Conservation (phyloP, 2,113 vertebrate genomes). For the Vidua macroura region DNA sequence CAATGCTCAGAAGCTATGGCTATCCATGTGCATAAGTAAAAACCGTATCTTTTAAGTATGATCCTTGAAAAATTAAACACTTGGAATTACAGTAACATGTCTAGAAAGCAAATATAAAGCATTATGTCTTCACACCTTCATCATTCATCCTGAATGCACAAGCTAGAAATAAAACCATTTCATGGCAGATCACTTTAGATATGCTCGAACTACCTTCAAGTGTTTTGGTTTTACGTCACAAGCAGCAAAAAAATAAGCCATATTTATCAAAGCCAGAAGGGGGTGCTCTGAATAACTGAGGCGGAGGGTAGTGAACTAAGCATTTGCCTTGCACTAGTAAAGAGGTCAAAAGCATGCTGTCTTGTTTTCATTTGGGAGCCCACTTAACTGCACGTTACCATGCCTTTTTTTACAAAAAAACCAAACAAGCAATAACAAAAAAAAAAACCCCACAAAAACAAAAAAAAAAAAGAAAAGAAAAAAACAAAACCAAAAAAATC, state of each 20-base stretch:
- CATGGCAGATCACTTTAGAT: not conserved
- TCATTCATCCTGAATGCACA: not conserved
- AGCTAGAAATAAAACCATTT: not conserved
- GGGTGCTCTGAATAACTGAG: conserved; percentile 25
- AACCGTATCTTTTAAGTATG: fast-evolving
- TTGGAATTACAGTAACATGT: not conserved
- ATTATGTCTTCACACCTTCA: not conserved
- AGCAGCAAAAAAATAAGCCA: not conserved
- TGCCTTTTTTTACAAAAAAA: not conserved
- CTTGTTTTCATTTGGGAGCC: not conserved
- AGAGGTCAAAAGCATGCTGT: not conserved
- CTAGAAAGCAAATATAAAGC: not conserved
- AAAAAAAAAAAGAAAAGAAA: not conserved
- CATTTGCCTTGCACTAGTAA: not conserved
- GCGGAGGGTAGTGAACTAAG: not conserved
- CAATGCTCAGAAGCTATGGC: not conserved
- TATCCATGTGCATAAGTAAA: not conserved
- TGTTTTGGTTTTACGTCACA: not conserved
- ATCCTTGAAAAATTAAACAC: not conserved
- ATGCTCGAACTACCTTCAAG: not conserved
- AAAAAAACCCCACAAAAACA: too few species aligned
- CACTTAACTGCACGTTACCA: not conserved
- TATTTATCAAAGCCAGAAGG: conserved; percentile 27
- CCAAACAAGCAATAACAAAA: not conserved
- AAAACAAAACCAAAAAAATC: not conserved